These are phyloP conservation scores for Harpagus bidentatus DNA, from an alignment of 2,113 vertebrate species.

Conservation along the genomic window DNA sequence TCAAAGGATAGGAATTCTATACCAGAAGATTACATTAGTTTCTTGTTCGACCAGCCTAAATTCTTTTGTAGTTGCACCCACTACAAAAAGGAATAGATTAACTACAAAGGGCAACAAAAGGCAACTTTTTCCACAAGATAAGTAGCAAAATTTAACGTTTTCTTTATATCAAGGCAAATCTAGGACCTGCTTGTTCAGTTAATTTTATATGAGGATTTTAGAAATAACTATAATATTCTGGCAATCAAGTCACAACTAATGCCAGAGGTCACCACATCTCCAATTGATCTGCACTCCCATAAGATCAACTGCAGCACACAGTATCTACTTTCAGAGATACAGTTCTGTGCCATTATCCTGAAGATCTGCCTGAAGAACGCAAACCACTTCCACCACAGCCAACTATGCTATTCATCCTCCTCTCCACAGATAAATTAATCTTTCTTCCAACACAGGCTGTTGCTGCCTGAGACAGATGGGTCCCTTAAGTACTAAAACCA, in stretches of 20 bases:
- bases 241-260: not conserved
- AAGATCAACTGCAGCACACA: not conserved
- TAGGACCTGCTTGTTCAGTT: not conserved
- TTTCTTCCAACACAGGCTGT: not conserved
- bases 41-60: not conserved
- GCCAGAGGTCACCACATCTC: not conserved
- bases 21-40: not conserved
- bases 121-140: not conserved
- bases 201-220: not conserved
- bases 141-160: not conserved
- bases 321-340: not conserved
- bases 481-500: constrained; percentile 22
- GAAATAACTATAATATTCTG: not conserved
- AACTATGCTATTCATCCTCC: not conserved
- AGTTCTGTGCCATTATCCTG: not conserved
- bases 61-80: not conserved
- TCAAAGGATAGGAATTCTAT: not conserved
- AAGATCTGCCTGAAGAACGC: not conserved
- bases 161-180: not conserved
- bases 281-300: not conserved
- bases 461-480: constrained; percentile 32
- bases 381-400: not conserved
- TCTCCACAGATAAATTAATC: constrained; percentile 12
- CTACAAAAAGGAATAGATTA: not conserved
- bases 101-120: not conserved